Evolutionary conservation across 2,797 vertebrate genomes (phyloP), one percentile per base, ranked within the genome.

Genomic region (Calcarius lapponicus): DNA sequence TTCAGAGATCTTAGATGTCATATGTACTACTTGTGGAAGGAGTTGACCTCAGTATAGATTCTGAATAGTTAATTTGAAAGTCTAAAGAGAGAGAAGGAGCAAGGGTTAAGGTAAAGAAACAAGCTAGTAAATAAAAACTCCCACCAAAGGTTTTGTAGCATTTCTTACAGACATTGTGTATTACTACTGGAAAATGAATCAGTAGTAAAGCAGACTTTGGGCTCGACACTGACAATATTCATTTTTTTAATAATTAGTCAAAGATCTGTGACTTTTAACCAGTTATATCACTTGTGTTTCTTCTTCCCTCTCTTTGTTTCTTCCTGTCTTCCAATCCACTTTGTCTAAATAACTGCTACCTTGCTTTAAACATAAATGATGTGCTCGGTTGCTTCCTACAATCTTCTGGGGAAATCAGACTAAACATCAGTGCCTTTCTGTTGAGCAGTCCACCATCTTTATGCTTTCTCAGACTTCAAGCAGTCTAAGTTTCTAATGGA

Each of bases 381-480:
- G 97, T 95, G 84, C 96, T 96, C 91, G 97, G 95, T 97, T 97
- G 82, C 96, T 97, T 97, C 96, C 97, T 97, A 94, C 97, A 97
- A 97, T 96, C 97, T 97, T 67, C 98, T 95, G 97, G 97, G 97
- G 93, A 97, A 94, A 98, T 97, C 97, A 99, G 99, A 98, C 98
- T 96, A 98, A 98, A 98, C 99, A 98, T 95, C 98, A 98, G 97
- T 98, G 98, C 98, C 98, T 99, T 98, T 98, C 98, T 98, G 98
- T 98, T 81, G 99, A 99, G 98, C 99, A 99, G 98, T 99, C 99
- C 97, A 99, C 99, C 99, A 99, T 99, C 98, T 99, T 99, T 98
- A 99, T 99, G 99, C 99, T 99, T 98, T 99, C 99, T 97, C 99
- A 99, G 98, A 99, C 99, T 98, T 99, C 99, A 98, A 99, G 98